Percentiles rank a stretch among this genome's conserved stretches.
Evolutionary conservation across 2,797 vertebrate genomes (phyloP).

Genomic region (Benthosema pterotum): DNA sequence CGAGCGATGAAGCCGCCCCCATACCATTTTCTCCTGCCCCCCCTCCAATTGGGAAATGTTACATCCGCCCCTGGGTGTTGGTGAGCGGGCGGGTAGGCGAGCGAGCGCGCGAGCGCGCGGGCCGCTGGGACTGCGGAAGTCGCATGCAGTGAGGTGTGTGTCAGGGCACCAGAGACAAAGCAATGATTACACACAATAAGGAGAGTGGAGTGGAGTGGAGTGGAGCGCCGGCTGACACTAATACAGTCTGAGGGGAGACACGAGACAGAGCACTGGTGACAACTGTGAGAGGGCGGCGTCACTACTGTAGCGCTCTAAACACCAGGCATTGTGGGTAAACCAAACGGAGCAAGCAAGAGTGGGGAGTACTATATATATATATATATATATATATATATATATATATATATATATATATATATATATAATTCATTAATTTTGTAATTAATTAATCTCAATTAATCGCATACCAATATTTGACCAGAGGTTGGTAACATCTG

Average conservation of each 20-base stretch:
- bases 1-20: no score
- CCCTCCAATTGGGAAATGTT: no score
- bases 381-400: no score
- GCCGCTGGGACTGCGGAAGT: constrained; percentile 70
- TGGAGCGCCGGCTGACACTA: constrained; percentile 74
- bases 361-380: no score
- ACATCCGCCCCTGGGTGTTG: no score
- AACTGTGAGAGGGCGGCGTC: constrained; percentile 75
- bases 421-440: no score
- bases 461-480: no score
- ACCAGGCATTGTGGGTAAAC: constrained; percentile 59
- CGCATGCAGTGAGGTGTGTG: constrained; percentile 80
- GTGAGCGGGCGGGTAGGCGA: no score
- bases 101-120: constrained; percentile 20
- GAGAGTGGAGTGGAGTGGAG: constrained; percentile 65
- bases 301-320: constrained; percentile 59
- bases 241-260: constrained; percentile 77
- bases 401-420: no score
- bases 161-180: constrained; percentile 77
- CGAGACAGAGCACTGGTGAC: constrained; percentile 74
- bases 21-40: no score
- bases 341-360: constrained; percentile 52
- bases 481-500: no score
- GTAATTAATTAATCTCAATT: no score
- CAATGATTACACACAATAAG: constrained; percentile 78